Base-by-base conservation (phyloP, 1,140 invertebrate species). In the Lepidurus apus region DNA sequence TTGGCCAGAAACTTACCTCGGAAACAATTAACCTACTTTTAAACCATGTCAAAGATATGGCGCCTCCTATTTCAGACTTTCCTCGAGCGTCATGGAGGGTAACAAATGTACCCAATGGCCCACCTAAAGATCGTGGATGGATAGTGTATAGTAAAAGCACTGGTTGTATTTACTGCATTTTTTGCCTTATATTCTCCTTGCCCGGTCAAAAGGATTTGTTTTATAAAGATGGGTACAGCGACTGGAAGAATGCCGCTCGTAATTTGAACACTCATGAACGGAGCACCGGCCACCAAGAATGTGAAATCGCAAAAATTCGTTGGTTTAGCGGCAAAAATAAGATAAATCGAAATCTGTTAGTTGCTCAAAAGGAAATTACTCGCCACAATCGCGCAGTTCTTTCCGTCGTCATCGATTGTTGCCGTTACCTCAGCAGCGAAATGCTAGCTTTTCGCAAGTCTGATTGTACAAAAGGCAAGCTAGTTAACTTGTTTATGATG, bases 341-440 rank as follows among this genome's bases (percentile, higher is more conserved):
- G 47, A 53, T 53, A 53, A 13, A 53, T 53, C 47, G 11, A 53
- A 53, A 13, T 53, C 47, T 53, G 13, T 53, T 53, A 9, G 47
- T 53, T 11, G 47, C 47, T 53, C 47, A 53, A 53, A 53, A 53
- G 47, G 11, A 53, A 9, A 11, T 53, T 11, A 11, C 11, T 53
- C 47, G 7, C 11, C 11, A 53, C 47, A 53, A 53, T 13, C 47
- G 3, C 11, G 47, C 47, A 53, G 47, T 53, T 53, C 7, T 53
- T 53, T 53, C 7, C 11, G 7, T 53, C 11, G 47, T 53, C 11
- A 53, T 53, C 47, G 47, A 53, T 11, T 53, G 0, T 53, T 53
- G 47, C 47, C 47, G 47, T 53, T 53, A 13, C 47, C 47, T 53
- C 47, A 53, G 47, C 47, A 53, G 11, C 47, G 47, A 53, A 53